phyloP scores from a whole-genome alignment of 2,888 invertebrate species.

The Dioctria linearis region DNA sequence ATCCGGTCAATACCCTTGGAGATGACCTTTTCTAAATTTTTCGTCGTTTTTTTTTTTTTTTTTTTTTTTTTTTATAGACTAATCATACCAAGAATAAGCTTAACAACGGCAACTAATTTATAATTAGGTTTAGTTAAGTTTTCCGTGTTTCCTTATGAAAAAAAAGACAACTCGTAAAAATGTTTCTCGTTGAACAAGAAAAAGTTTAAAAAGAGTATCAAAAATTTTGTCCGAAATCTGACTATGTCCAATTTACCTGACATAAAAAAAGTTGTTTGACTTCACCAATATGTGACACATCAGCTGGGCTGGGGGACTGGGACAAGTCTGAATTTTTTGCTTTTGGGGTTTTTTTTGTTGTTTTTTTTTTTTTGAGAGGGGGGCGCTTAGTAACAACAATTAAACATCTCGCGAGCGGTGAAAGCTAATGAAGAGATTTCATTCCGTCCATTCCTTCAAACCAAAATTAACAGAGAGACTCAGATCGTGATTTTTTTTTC shows the following conservation, averaged over 20 bases:
- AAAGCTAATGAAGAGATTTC: constrained; percentile 1
- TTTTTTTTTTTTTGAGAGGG: not conserved
- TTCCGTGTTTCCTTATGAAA: no score
- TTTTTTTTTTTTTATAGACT: not conserved
- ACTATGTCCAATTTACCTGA: not conserved
- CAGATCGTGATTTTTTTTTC: no score
- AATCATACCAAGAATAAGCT: no score
- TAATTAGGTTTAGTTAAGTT: no score
- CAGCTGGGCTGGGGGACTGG: constrained; percentile 5
- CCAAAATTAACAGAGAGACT: not conserved
- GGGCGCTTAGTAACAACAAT: constrained; percentile 32
- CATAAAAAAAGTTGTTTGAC: constrained; percentile 29
- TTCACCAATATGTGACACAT: not conserved
- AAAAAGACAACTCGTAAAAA: not conserved
- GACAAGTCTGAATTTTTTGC: not conserved
- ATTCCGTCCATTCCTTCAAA: not conserved
- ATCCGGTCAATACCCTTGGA: constrained; percentile 47
- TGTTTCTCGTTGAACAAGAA: not conserved
- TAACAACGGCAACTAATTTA: no score
- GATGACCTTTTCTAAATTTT: constrained; percentile 47
- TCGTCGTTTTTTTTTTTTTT: not conserved
- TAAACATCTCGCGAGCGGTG: not conserved
- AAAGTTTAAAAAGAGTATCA: no score
- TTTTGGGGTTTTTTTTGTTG: no score
- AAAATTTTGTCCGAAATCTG: no score